Conservation (phyloP, 2,888 invertebrate genomes). For the Volucella inflata region DNA sequence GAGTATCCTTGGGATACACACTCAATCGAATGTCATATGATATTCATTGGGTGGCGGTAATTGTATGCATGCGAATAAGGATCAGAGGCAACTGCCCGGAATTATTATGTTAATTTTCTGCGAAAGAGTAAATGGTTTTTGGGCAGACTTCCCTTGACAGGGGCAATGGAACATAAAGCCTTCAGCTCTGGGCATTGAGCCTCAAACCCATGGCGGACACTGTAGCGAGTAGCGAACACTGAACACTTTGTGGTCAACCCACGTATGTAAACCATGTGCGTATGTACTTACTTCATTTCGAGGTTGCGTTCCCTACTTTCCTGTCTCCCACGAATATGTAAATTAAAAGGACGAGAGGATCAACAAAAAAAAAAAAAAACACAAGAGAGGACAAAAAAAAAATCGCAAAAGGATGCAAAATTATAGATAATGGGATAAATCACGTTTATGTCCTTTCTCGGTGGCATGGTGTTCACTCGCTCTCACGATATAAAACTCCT, state of each 20-base stretch:
- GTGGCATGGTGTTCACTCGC: not conserved
- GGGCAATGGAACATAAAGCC: constrained; percentile 1
- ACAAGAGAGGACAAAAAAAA: constrained; percentile 35
- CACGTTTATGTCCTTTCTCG: constrained; percentile 62
- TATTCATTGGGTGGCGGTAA: constrained; percentile 58
- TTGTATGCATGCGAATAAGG: constrained; percentile 60
- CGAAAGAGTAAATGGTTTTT: constrained; percentile 62
- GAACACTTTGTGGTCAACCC: not conserved
- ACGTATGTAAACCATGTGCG: not conserved
- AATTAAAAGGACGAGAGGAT: constrained; percentile 23
- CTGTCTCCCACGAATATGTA: constrained; percentile 32
- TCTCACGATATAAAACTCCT: constrained; percentile 46
- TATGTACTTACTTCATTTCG: not conserved
- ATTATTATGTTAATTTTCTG: constrained; percentile 68
- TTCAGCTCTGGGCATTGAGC: constrained; percentile 27
- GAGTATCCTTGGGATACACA: no score
- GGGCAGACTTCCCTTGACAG: constrained; percentile 45
- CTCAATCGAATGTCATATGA: constrained; percentile 66
- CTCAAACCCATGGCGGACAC: no score
- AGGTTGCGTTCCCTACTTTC: not conserved
- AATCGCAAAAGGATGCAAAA: constrained; percentile 65
- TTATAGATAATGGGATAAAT: constrained; percentile 74
- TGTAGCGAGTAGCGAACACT: no score
- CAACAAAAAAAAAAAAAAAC: constrained; percentile 12
- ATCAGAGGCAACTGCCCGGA: constrained; percentile 62